A percentile compares a stretch with the other conserved stretches of the same genome.
These are phyloP conservation scores for Camponotus vicinus DNA, from an alignment of 1,140 invertebrate species.

Conservation along the genomic window DNA sequence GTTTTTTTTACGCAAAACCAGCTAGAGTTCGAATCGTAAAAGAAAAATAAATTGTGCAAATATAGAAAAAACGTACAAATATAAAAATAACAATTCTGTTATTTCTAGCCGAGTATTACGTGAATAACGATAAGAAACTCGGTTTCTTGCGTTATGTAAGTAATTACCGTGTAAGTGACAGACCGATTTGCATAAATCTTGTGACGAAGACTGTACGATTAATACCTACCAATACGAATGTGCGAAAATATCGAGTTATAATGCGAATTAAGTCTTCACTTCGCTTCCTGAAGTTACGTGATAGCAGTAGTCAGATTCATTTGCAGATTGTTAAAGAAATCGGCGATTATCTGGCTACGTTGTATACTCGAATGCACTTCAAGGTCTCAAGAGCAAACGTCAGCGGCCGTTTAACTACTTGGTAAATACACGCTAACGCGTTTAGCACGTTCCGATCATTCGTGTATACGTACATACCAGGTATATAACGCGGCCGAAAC, in stretches of 20 bases:
- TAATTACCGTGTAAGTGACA: neutral
- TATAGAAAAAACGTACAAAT: neutral
- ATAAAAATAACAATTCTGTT: neutral
- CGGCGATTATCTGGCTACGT: constrained; percentile 56
- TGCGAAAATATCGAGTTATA: neutral
- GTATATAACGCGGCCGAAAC: constrained; percentile 23
- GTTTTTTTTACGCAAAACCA: neutral
- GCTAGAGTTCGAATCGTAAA: neutral
- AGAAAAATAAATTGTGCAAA: neutral
- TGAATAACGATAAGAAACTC: constrained; percentile 11
- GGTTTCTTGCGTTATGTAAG: constrained; percentile 34
- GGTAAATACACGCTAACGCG: constrained; percentile 68
- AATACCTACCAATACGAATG: neutral
- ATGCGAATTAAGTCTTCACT: constrained; percentile 56
- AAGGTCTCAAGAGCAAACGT: constrained; percentile 62
- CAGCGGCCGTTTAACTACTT: constrained; percentile 70
- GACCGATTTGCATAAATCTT: constrained; percentile 4
- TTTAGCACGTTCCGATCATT: constrained; percentile 43
- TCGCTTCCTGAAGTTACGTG: constrained; percentile 31
- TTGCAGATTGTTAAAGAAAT: constrained; percentile 60
- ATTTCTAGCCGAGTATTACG: constrained; percentile 8
- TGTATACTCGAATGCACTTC: constrained; percentile 60
- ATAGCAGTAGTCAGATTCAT: constrained; percentile 45
- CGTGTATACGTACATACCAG: neutral
- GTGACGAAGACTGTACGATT: neutral